Base-by-base conservation (phyloP, 2,113 vertebrate genomes). In the Nibea coibor region DNA sequence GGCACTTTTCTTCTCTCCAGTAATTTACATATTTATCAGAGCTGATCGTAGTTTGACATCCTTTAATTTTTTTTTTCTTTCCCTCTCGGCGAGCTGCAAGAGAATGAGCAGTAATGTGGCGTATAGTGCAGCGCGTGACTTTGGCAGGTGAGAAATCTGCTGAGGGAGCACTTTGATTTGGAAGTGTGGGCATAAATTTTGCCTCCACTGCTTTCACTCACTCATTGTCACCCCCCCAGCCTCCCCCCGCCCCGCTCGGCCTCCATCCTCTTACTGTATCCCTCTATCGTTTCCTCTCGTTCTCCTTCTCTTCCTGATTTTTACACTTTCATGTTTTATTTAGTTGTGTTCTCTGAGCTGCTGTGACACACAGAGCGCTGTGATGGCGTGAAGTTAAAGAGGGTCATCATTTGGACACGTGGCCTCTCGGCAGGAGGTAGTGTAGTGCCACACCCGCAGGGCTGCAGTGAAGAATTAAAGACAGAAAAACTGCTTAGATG, bases 1-100 rank as follows among this genome's bases (percentile, higher is more conserved):
- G 92, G 91, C 95, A 92, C 91, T 95, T 94, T 93, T 93, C 95
- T 82, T 94, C 93, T 93, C 90, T 92, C 83, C 85, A 88, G 84
- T 92, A 93, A 97, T 97, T 97, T 97, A 93, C 96, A 97, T 97
- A 97, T 97, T 97, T 97, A 97, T 97, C 96, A 94, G 95, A 91
- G 94, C 94, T 93, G 95, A 96, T 97, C 95, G 89, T 93, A 94
- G 95, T 89, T 92, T 95, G 95, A 96, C 95, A 93, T 95, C 93
- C 86, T 91, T 86, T 93, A 87, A 91, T 91, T 89, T 88, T 92
- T 87, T 91, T 85, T 92, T 92, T 90, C 87, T 91, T 85, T 92
- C 82, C 48, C 71, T 82, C 79, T 70, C 39, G 11, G 69, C 72
- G 6, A 87, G 85, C 82, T 51, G 76, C 64, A 16, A 68, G 77